Base-by-base conservation (phyloP, 2,888 invertebrate genomes). In the Candidula unifasciata region DNA sequence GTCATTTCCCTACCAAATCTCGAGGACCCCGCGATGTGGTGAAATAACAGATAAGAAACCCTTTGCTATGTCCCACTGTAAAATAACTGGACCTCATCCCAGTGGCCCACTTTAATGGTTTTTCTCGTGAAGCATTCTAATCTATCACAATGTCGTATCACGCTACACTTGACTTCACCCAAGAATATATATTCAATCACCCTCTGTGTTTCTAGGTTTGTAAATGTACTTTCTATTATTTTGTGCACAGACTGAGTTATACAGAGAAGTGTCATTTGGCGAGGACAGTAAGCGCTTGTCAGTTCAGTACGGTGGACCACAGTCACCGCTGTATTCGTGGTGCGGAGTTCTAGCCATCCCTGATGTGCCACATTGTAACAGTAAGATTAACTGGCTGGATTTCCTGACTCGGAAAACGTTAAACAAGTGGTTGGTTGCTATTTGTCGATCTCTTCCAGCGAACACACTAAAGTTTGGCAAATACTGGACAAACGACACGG, bases 401-500 rank as follows among this genome's bases (percentile, higher is more conserved):
- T 80, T 80, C 68, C n/a, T 27, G 21, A 44, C 68, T 37, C 33
- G 44, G 18, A 27, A 68, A 5, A 68, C 80, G 13, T 68, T 80
- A 16, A 35, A 68, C 37, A 80, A 68, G 35, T 80, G 80, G 80
- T 66, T 80, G 16, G 68, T 68, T 16, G 80, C 80, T n/a, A 52
- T 80, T 16, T 80, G 80, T 44, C 57, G 80, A 27, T 35, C 80
- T 6, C 35, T 80, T 8, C 80, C 80, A 21, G 68, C 44, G 1
- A 68, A n/a, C 2, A 10, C 8, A 21, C 68, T 80, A 21, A 76
- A 69, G 21, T 24, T 27, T 5, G 30, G 27, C 8, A 30, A 69
- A 27, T 69, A 60, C n/a, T 60, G 21, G 60, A 60, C 21, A n/a
- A 60, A n/a, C n/a, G 60, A n/a, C n/a, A 35, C 44, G 33, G 44